These are phyloP conservation scores for Erpobdella octoculata DNA, from an alignment of 2,888 invertebrate species.

Conservation along the genomic window DNA sequence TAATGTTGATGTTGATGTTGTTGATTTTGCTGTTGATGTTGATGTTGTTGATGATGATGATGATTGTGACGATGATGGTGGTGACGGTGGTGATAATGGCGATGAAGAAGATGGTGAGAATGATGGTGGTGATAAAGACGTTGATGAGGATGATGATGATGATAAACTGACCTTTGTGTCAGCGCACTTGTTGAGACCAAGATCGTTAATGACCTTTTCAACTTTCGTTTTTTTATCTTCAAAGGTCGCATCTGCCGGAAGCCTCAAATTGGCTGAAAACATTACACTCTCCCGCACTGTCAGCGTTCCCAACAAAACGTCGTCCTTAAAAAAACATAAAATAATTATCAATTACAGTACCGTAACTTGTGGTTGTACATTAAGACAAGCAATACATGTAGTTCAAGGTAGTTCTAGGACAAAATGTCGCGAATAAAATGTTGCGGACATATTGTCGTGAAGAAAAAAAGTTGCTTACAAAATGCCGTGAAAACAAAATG, in stretches of 20 bases:
- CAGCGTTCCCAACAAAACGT: constrained; percentile 51
- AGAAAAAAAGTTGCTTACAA: no score
- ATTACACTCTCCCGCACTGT: constrained; percentile 49
- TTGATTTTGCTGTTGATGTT: no score
- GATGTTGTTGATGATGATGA: constrained; percentile 6
- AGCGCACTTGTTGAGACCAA: constrained; percentile 47
- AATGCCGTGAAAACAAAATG: no score
- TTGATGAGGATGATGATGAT: background rate
- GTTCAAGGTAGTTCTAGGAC: no score
- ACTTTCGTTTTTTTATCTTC: constrained; percentile 43
- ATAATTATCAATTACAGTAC: no score
- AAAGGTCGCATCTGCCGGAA: constrained; percentile 40
- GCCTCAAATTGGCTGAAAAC: constrained; percentile 50
- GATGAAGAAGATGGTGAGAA: background rate
- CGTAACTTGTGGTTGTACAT: no score
- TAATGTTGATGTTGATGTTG: no score
- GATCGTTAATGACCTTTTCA: constrained; percentile 45
- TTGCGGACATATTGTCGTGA: no score
- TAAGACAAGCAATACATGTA: no score
- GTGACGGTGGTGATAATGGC: background rate
- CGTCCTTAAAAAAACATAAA: constrained; percentile 50
- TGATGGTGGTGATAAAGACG: background rate
- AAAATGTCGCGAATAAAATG: no score
- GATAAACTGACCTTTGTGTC: constrained; percentile 44
- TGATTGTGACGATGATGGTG: background rate